Evolutionary conservation across 2,797 vertebrate genomes (phyloP).

Genomic region (Tolypeutes matacus): DNA sequence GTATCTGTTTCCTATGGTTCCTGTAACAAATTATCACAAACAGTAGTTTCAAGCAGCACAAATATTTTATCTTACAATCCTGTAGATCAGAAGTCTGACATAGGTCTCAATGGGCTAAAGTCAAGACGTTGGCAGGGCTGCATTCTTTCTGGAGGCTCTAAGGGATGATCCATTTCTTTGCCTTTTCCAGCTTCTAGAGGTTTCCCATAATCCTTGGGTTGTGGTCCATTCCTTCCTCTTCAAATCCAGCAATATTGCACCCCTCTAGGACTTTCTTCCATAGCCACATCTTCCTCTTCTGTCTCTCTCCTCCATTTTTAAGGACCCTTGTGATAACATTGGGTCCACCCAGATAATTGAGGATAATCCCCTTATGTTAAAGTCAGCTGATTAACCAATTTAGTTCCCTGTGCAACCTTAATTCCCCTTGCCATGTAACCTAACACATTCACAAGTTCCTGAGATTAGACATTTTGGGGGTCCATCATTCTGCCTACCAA

Average conservation of each 20-base stretch:
- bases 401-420: background rate
- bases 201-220: background rate
- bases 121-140: background rate
- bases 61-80: background rate
- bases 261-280: background rate
- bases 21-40: background rate
- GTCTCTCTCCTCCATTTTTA: background rate
- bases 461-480: background rate
- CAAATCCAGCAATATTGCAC: background rate
- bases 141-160: background rate
- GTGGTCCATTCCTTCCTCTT: background rate
- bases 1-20: background rate
- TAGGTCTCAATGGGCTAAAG: background rate
- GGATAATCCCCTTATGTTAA: background rate
- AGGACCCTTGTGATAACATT: background rate
- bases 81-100: background rate
- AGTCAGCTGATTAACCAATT: background rate
- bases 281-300: background rate
- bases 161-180: background rate
- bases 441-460: no score
- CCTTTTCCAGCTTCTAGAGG: background rate
- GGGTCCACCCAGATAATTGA: background rate
- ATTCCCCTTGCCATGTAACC: no score
- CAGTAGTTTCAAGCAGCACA: background rate
- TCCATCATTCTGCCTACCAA: background rate